These are phyloP conservation scores for Lasioglossum lativentre DNA, from an alignment of 2,888 invertebrate genomes.

Conservation along the genomic window DNA sequence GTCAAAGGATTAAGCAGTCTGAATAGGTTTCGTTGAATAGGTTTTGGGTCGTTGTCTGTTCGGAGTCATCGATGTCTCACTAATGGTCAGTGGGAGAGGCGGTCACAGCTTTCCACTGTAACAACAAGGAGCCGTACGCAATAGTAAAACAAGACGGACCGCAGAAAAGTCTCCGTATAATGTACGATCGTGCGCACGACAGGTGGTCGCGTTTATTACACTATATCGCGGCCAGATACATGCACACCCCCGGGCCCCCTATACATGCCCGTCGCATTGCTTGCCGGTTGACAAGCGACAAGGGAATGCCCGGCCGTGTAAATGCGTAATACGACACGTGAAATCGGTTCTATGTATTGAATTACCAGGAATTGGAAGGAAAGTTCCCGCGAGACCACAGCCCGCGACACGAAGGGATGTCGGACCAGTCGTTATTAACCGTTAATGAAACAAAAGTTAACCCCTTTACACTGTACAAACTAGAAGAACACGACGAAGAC, in stretches of 20 bases:
- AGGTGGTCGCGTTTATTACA: conserved; percentile 62
- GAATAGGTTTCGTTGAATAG: background rate
- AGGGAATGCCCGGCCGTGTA: conserved; percentile 67
- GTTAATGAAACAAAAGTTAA: conserved; percentile 15
- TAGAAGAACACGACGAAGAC: background rate
- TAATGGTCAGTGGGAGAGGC: background rate
- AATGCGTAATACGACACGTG: conserved; percentile 80
- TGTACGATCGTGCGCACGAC: conserved; percentile 52
- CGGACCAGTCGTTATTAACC: conserved; percentile 31
- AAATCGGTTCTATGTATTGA: conserved; percentile 80
- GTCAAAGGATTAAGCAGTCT: no score
- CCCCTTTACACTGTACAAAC: background rate
- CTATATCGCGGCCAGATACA: conserved; percentile 27
- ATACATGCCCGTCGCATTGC: background rate
- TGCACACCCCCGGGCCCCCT: conserved; percentile 36
- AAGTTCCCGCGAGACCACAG: conserved; percentile 65
- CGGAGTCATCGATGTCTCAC: background rate
- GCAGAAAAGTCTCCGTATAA: conserved; percentile 35
- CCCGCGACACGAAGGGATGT: conserved; percentile 43
- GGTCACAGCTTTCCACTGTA: conserved; percentile 37
- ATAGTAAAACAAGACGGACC: conserved; percentile 51
- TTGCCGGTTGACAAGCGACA: conserved; percentile 39
- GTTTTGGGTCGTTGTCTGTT: background rate
- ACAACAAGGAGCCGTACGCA: conserved; percentile 23
- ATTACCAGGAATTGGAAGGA: conserved; percentile 79